Evolutionary conservation across 1,140 invertebrate species (phyloP).

Genomic region (Galleria mellonella): DNA sequence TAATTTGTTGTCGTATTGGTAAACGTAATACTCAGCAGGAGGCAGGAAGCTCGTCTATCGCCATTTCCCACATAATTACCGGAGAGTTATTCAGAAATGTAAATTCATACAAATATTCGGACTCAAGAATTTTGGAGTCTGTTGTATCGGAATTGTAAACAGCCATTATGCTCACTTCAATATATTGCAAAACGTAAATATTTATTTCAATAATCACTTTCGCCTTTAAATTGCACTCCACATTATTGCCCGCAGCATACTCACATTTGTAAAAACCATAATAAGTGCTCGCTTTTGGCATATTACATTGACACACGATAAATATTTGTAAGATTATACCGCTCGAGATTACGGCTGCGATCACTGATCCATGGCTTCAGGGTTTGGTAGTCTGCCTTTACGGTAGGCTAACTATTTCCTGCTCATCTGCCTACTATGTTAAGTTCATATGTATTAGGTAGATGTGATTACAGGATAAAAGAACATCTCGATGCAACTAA

Average conservation of each 20-base stretch:
- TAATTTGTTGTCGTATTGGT: too few relatives aligned
- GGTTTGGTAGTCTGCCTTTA: constrained; percentile 5
- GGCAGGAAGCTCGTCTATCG: too few relatives aligned
- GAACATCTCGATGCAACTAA: too few relatives aligned
- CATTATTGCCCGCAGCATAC: constrained; percentile 36
- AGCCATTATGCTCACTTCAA: too few relatives aligned
- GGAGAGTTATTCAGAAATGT: too few relatives aligned
- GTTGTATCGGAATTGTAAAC: too few relatives aligned
- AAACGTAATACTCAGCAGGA: too few relatives aligned
- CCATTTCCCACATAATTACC: too few relatives aligned
- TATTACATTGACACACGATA: constrained; percentile 69
- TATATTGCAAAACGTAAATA: background rate
- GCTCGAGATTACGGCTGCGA: constrained; percentile 37
- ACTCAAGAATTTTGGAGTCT: too few relatives aligned
- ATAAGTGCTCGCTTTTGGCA: constrained; percentile 64
- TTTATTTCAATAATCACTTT: background rate
- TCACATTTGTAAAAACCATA: constrained; percentile 67
- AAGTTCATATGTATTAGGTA: background rate
- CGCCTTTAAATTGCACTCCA: constrained; percentile 16
- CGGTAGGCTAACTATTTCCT: constrained; percentile 17
- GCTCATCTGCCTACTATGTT: background rate
- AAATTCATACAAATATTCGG: too few relatives aligned
- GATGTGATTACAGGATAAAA: too few relatives aligned
- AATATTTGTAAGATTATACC: constrained; percentile 59
- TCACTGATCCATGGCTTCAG: constrained; percentile 11